Conservation (phyloP, 2,797 vertebrate genomes). For the Chromobotia macracanthus region DNA sequence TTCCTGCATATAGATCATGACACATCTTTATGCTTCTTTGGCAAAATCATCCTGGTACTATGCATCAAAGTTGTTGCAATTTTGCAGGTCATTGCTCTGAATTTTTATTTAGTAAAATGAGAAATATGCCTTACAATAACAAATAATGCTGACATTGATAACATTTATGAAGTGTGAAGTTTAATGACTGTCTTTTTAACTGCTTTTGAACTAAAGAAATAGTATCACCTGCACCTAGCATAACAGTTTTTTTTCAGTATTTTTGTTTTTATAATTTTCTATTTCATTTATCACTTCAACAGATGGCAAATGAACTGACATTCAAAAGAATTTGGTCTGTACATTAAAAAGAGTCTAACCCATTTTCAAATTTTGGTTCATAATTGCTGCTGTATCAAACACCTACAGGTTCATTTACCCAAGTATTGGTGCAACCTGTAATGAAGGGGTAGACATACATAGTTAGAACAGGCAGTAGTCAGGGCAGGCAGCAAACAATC, state of each 20-base stretch:
- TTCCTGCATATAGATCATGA: background rate
- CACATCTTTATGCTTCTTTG: background rate
- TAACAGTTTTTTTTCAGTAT: slow-evolving; percentile 46
- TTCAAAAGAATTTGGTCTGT: slow-evolving; percentile 61
- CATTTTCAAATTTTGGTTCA: slow-evolving; percentile 58
- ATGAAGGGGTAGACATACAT: too few relatives aligned
- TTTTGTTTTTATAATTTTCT: slow-evolving; percentile 55
- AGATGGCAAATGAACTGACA: slow-evolving; percentile 63
- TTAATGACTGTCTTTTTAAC: slow-evolving; percentile 80
- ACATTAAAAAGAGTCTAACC: slow-evolving; percentile 63
- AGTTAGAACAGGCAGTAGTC: too few relatives aligned
- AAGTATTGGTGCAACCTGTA: too few relatives aligned
- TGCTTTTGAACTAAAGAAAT: slow-evolving; percentile 68
- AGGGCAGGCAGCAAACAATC: too few relatives aligned
- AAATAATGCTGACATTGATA: slow-evolving; percentile 13
- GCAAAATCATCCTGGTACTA: background rate
- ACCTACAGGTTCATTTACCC: slow-evolving; percentile 67
- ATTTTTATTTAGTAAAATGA: slow-evolving; percentile 34
- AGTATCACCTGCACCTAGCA: slow-evolving; percentile 63
- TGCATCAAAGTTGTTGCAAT: background rate
- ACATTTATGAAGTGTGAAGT: slow-evolving; percentile 57
- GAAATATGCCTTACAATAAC: slow-evolving; percentile 11
- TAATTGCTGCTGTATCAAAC: slow-evolving; percentile 60
- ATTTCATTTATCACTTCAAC: slow-evolving; percentile 70
- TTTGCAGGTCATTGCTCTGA: too few relatives aligned